Percentiles rank a stretch among this genome's conserved stretches.
phyloP scores from a whole-genome alignment of 2,888 invertebrate genomes.

The Thymelicus acteon region DNA sequence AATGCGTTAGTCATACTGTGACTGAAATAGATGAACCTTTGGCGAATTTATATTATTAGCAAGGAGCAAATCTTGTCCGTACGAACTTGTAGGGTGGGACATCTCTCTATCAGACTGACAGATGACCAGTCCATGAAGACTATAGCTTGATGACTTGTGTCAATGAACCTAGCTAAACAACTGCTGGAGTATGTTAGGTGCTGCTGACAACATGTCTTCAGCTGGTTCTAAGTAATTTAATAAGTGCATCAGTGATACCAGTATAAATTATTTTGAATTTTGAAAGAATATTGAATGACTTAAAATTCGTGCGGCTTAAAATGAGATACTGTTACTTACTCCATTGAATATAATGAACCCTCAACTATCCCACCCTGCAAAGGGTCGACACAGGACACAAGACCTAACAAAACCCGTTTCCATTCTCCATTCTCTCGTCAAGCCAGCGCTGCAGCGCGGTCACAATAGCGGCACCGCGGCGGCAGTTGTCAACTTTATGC shows the following conservation, averaged over 20 bases:
- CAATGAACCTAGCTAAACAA: no score
- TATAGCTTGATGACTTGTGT: no score
- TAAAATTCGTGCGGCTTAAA: no score
- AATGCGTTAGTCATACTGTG: constrained; percentile 29
- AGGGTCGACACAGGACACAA: neutral
- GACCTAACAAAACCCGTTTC: neutral
- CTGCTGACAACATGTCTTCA: no score
- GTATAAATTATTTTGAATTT: no score
- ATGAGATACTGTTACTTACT: no score
- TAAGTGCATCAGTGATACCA: no score
- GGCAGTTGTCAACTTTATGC: constrained; percentile 18
- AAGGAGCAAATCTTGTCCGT: neutral
- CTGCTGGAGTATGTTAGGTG: no score
- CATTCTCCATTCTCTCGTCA: constrained; percentile 1
- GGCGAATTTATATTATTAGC: constrained; percentile 20
- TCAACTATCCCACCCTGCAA: neutral
- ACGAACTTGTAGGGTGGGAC: neutral
- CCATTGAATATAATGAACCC: neutral
- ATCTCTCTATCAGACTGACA: no score
- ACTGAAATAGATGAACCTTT: constrained; percentile 35
- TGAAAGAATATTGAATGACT: no score
- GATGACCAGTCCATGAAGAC: no score
- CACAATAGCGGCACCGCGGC: neutral
- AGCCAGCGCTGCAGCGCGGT: neutral
- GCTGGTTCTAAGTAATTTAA: no score